phyloP scores from a whole-genome alignment of 2,888 invertebrate species.

The Nasonovia ribisnigri region DNA sequence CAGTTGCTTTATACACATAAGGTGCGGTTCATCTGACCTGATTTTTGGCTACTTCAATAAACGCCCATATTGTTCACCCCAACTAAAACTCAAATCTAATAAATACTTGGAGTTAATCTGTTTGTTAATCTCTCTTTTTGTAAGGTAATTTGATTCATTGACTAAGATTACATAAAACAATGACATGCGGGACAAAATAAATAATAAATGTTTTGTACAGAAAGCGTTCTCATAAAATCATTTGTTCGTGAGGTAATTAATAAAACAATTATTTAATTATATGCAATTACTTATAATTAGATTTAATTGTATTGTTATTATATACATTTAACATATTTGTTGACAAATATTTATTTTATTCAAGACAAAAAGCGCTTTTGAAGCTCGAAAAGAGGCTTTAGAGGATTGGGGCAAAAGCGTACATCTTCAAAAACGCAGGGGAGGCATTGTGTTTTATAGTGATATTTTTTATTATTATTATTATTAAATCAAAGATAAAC shows the following conservation, averaged over 20 bases:
- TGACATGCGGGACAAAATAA: not conserved
- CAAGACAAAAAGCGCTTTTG: not conserved
- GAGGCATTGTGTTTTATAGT: too few relatives aligned
- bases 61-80: not conserved
- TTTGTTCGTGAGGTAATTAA: not conserved
- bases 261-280: not conserved
- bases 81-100: conserved; percentile 2
- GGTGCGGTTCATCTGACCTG: conserved; percentile 46
- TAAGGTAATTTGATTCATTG: not conserved
- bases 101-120: not conserved
- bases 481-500: too few relatives aligned
- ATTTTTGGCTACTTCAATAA: conserved; percentile 35
- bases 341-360: not conserved
- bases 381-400: not conserved
- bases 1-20: not conserved
- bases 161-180: not conserved
- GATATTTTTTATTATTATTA: too few relatives aligned
- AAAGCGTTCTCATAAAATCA: not conserved
- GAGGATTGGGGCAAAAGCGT: too few relatives aligned
- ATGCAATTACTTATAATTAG: not conserved
- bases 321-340: not conserved
- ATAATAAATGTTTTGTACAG: not conserved
- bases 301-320: not conserved
- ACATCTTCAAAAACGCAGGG: too few relatives aligned
- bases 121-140: not conserved